Base-by-base conservation (phyloP, 1,140 invertebrate genomes). In the Drosophila bocki region DNA sequence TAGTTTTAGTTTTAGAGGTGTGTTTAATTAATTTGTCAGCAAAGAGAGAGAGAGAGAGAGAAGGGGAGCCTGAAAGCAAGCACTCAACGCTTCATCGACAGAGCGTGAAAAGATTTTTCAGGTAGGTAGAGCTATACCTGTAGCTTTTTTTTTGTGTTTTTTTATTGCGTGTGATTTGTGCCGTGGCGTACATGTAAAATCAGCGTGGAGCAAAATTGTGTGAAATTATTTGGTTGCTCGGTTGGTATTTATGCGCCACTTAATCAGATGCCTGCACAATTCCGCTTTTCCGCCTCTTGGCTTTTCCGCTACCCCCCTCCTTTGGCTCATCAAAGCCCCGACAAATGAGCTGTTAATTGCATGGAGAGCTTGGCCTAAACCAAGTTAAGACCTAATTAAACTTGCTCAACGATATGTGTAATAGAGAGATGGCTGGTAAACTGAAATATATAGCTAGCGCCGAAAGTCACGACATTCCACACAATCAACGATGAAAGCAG, bases 111-210 rank as follows among this genome's bases (percentile, higher is more conserved):
- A 78, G 63, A 47, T 77, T 80, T 74, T 68, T 72, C 65, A 70
- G 51, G 33, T 19, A 13, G 53, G 48, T 17, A 32, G 12, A 3
- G 1, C 13, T 15, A 29, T 29, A 39, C 13, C 12, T 29, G 26
- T 47, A 47, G 19, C 44, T 29, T 17, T 22, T 32, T 15, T 50
- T 39, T 29, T 41, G n/a, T 41, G 12, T 45, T 15, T 47, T 75
- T 82, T 84, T 84, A 84, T 85, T 85, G 82, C 82, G 74, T 85
- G 82, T 85, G 78, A 85, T 85, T 85, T 85, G 74, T 85, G 74
- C 78, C 78, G 13, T 8, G 22, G 45, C 44, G 63, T 70, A 82
- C 68, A 75, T 81, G 80, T 79, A 78, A 78, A 80, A 82, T 58
- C 57, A 67, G 61, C 42, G 37, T 51, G 60, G 61, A 78, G 71